Evolutionary conservation across 23 tunicate species (phyloP).

Genomic region (Phallusia fumigata): DNA sequence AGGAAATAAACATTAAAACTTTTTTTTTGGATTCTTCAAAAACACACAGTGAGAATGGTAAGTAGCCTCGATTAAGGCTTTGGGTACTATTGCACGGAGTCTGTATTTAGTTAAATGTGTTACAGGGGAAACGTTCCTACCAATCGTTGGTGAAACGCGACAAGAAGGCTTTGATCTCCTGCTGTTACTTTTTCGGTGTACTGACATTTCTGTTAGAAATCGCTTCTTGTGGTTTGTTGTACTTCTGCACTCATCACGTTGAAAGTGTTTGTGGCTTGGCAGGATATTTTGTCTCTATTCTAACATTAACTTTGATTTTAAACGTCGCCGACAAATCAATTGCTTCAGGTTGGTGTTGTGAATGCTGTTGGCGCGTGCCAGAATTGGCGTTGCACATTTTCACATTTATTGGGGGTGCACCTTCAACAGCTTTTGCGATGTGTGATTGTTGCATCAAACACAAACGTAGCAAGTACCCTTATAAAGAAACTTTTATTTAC

Average conservation of each 20-base stretch:
- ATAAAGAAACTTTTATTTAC: background rate
- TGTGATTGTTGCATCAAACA: background rate
- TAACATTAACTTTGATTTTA: background rate
- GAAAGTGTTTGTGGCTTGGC: background rate
- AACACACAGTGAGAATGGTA: too few relatives aligned
- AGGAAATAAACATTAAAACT: too few relatives aligned
- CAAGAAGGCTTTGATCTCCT: background rate
- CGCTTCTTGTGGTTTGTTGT: background rate
- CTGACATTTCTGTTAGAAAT: background rate
- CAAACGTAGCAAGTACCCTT: background rate
- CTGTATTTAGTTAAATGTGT: too few relatives aligned
- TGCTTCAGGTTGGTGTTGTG: background rate
- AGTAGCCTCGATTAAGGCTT: too few relatives aligned
- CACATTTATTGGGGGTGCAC: background rate
- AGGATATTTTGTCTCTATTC: background rate
- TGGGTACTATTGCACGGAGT: too few relatives aligned
- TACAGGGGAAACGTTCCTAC: too few relatives aligned
- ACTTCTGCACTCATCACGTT: background rate
- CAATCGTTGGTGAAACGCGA: too few relatives aligned
- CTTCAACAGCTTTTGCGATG: background rate
- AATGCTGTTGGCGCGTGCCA: conserved; percentile 6
- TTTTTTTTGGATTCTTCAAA: too few relatives aligned
- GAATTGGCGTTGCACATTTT: background rate
- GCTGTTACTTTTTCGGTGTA: background rate
- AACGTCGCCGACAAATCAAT: background rate